phyloP scores from a whole-genome alignment of 2,888 invertebrate species.

The Drosophila mimetica region DNA sequence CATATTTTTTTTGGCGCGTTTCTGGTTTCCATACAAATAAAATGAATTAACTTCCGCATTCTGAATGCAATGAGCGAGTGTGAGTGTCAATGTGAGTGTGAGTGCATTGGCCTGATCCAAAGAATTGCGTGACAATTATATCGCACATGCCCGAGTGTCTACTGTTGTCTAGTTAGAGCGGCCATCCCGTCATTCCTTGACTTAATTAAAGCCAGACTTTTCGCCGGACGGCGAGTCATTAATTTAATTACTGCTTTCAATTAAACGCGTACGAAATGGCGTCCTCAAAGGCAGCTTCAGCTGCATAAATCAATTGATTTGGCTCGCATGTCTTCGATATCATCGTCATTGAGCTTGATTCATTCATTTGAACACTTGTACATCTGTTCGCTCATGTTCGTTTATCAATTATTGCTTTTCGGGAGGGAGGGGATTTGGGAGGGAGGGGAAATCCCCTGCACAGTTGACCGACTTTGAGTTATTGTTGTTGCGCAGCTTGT shows the following conservation, averaged over 20 bases:
- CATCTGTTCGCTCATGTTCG: constrained; percentile 66
- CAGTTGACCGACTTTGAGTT: constrained; percentile 69
- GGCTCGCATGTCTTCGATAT: constrained; percentile 47
- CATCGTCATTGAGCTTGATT: constrained; percentile 47
- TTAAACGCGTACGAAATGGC: constrained; percentile 52
- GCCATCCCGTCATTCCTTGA: constrained; percentile 47
- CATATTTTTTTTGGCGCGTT: constrained; percentile 9
- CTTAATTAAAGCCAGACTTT: constrained; percentile 66
- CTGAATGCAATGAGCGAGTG: constrained; percentile 6
- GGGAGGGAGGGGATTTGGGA: constrained; percentile 9
- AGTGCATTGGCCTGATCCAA: constrained; percentile 25
- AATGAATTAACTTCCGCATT: constrained; percentile 41
- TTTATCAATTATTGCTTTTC: constrained; percentile 72
- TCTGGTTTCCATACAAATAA: constrained; percentile 9
- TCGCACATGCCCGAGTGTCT: constrained; percentile 58
- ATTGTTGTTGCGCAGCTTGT: constrained; percentile 41
- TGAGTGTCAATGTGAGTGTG: constrained; percentile 21
- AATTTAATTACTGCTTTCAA: constrained; percentile 77
- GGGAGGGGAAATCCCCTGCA: constrained; percentile 32
- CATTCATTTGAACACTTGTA: constrained; percentile 77
- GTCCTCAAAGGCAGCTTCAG: constrained; percentile 37
- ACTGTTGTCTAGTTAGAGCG: constrained; percentile 29
- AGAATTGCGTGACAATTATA: constrained; percentile 37
- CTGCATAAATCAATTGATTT: constrained; percentile 77
- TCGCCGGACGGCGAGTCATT: constrained; percentile 48